Percentiles rank a stretch among this genome's conserved stretches.
phyloP scores from a whole-genome alignment of 2,113 vertebrate species.

The Zapus hudsonius region DNA sequence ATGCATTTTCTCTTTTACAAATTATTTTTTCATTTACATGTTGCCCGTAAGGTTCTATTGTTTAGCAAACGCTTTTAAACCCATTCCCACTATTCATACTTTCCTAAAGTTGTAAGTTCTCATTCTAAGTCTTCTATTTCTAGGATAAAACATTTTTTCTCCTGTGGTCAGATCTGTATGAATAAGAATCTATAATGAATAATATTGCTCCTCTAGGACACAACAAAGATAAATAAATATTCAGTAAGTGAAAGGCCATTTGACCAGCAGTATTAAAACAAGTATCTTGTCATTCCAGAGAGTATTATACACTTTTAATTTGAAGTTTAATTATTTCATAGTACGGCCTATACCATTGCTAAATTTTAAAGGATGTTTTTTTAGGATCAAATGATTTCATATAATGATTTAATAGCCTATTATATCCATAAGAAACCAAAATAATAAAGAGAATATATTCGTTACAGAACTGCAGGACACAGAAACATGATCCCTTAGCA shows the following conservation, averaged over 20 bases:
- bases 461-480: neutral
- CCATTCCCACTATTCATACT: neutral
- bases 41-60: neutral
- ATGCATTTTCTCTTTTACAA: neutral
- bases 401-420: neutral
- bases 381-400: neutral
- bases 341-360: neutral
- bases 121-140: neutral
- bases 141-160: neutral
- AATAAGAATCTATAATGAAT: neutral
- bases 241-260: neutral
- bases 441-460: neutral
- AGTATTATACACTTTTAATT: neutral
- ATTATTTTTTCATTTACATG: neutral
- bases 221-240: neutral
- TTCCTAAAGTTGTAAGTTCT: neutral
- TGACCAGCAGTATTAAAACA: neutral
- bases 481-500: neutral
- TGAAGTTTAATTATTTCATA: neutral
- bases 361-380: neutral
- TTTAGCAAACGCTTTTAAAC: constrained; percentile 28
- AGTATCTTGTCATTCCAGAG: neutral
- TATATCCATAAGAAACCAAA: neutral
- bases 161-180: neutral
- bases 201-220: neutral